Conservation (phyloP, 2,113 vertebrate genomes). For the Callipepla californica region DNA sequence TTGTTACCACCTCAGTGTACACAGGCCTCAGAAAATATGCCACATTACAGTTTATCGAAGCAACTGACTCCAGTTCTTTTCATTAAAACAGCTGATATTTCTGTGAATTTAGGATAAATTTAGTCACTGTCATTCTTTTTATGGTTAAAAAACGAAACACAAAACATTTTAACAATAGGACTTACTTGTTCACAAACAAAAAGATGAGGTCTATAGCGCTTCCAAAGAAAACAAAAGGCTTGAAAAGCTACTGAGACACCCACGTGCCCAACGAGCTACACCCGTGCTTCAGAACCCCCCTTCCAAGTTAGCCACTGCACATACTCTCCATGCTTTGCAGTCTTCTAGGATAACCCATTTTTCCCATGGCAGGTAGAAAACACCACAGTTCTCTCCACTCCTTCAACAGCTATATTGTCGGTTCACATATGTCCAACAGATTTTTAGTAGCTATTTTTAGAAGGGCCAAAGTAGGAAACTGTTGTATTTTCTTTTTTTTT, state of each 20-base stretch:
- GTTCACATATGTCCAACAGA: constrained; percentile 62
- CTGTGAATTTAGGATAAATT: not conserved
- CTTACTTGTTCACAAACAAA: not conserved
- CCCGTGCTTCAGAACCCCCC: not conserved
- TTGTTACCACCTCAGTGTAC: not conserved
- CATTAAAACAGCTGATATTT: not conserved
- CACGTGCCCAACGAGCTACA: not conserved
- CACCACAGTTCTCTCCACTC: not conserved
- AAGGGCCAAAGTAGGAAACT: constrained; percentile 27
- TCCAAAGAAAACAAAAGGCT: not conserved
- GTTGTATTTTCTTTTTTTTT: not conserved
- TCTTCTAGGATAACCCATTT: not conserved
- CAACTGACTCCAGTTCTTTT: not conserved
- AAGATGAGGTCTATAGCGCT: not conserved
- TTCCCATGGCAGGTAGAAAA: constrained; percentile 51
- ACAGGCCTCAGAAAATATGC: not conserved
- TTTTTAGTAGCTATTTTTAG: constrained; percentile 65
- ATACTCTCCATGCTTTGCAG: not conserved
- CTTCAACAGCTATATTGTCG: not conserved
- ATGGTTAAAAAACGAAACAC: not conserved
- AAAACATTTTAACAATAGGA: not conserved
- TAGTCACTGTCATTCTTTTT: not conserved
- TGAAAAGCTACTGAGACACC: not conserved
- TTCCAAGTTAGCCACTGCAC: not conserved
- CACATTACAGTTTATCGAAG: not conserved